These are phyloP conservation scores for Anthoptus insignis DNA, from an alignment of 2,888 invertebrate species.

Conservation along the genomic window DNA sequence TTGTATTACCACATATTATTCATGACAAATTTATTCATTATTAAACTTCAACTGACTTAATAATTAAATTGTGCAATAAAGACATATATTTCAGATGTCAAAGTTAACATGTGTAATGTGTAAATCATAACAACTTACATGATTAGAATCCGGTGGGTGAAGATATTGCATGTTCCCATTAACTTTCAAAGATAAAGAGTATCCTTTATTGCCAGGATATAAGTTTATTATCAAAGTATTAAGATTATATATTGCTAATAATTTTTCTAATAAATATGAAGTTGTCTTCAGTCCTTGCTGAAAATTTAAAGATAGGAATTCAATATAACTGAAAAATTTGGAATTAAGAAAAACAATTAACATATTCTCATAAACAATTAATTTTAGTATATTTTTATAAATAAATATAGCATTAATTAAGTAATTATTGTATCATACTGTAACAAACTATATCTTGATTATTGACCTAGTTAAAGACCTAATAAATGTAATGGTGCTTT, in stretches of 20 bases:
- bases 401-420: too few relatives aligned
- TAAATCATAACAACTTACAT: constrained; percentile 54
- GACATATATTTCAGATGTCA: too few relatives aligned
- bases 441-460: not conserved
- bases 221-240: constrained; percentile 97
- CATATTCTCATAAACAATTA: too few relatives aligned
- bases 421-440: too few relatives aligned
- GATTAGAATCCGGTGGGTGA: constrained; percentile 73
- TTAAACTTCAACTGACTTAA: too few relatives aligned
- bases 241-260: constrained; percentile 94
- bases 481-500: not conserved
- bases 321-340: too few relatives aligned
- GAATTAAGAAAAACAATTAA: too few relatives aligned
- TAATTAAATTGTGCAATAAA: too few relatives aligned
- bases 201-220: constrained; percentile 97
- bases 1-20: not conserved
- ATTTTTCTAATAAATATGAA: constrained; percentile 93
- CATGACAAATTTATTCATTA: too few relatives aligned
- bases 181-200: constrained; percentile 90
- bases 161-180: constrained; percentile 84
- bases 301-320: constrained; percentile 50
- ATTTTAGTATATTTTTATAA: too few relatives aligned
- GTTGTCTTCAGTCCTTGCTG: constrained; percentile 88
- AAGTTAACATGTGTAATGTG: too few relatives aligned
- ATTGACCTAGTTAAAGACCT: not conserved